Percentiles rank a stretch among this genome's conserved stretches.
Evolutionary conservation across 2,888 invertebrate species (phyloP).

Genomic region (Hyposoter didymator): DNA sequence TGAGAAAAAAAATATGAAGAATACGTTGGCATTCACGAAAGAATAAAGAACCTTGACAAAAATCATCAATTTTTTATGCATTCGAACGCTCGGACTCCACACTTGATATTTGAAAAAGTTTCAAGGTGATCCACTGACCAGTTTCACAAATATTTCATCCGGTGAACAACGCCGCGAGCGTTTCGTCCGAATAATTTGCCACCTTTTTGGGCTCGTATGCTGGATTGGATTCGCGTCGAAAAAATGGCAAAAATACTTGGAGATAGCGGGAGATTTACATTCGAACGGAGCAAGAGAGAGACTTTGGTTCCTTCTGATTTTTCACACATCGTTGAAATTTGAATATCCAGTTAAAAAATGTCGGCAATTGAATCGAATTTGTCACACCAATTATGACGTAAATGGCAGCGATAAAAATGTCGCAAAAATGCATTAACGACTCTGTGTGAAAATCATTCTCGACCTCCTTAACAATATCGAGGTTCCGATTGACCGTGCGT

Average conservation of each 20-base stretch:
- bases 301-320: background rate
- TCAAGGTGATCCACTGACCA: conserved; percentile 39
- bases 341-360: background rate
- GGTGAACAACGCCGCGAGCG: conserved; percentile 4
- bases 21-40: background rate
- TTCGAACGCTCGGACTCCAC: background rate
- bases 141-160: background rate
- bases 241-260: background rate
- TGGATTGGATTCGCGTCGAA: background rate
- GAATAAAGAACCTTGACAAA: background rate
- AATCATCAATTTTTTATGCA: background rate
- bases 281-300: background rate
- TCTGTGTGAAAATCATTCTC: background rate
- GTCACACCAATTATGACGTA: background rate
- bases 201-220: background rate
- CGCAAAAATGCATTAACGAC: background rate
- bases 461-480: background rate
- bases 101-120: background rate
- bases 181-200: conserved; percentile 1
- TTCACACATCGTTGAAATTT: background rate
- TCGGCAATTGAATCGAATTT: background rate
- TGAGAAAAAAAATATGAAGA: background rate
- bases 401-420: background rate
- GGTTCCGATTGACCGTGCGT: background rate
- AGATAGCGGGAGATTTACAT: background rate